Evolutionary conservation across 2,797 vertebrate species (phyloP).

Genomic region (Avahi laniger): DNA sequence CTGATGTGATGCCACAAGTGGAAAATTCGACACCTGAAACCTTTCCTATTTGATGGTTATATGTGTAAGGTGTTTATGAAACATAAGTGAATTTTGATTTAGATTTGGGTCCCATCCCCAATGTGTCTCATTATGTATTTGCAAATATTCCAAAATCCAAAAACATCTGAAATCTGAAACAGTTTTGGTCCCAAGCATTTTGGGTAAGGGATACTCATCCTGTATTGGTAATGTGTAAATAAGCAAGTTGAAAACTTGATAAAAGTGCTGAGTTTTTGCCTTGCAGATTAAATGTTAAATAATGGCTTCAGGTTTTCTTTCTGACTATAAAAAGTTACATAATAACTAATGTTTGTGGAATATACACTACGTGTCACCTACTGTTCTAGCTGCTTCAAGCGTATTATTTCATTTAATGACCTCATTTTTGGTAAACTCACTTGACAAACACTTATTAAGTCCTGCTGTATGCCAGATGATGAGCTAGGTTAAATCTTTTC

Average conservation of each 20-base stretch:
- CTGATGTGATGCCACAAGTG: not conserved
- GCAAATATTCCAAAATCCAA: not conserved
- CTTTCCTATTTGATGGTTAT: not conserved
- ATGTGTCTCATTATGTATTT: not conserved
- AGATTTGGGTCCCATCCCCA: not conserved
- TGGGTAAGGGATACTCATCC: not conserved
- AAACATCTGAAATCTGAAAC: not conserved
- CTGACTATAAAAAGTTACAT: not conserved
- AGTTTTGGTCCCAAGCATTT: not conserved
- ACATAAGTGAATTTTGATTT: not conserved
- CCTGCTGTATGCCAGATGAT: not conserved
- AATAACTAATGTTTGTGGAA: slow-evolving; percentile 22
- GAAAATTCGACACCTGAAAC: not conserved
- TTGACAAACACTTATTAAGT: slow-evolving; percentile 8
- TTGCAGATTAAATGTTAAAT: slow-evolving; percentile 43
- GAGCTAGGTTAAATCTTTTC: slow-evolving; percentile 17
- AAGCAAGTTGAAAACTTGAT: slow-evolving; percentile 41
- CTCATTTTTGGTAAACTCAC: slow-evolving; percentile 21
- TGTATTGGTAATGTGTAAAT: slow-evolving; percentile 33
- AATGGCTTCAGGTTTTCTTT: not conserved
- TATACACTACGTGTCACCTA: not conserved
- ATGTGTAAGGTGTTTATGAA: not conserved
- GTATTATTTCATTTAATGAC: slow-evolving; percentile 43
- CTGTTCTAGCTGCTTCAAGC: slow-evolving; percentile 31
- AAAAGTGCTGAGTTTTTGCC: slow-evolving; percentile 47